Evolutionary conservation across 2,797 vertebrate genomes (phyloP).

Genomic region (Oryzias sinensis): DNA sequence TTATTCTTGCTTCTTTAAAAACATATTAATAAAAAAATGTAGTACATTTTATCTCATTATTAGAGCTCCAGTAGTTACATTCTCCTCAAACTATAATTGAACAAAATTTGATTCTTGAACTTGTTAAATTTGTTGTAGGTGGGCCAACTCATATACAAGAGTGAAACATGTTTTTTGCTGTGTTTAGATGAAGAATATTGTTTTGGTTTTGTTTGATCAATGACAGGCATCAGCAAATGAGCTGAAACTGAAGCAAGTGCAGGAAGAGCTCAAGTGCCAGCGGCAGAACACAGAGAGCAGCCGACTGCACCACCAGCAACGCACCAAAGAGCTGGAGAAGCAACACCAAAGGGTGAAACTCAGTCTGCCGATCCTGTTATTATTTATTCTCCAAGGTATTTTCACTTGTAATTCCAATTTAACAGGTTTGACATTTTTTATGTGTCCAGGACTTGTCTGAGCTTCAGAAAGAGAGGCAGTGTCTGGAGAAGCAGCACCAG

Average conservation of each 20-base stretch:
- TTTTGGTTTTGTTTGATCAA: not conserved
- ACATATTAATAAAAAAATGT: no score
- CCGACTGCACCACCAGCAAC: constrained; percentile 74
- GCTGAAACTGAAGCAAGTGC: constrained; percentile 75
- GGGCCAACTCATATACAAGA: no score
- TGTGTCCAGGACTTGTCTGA: constrained; percentile 73
- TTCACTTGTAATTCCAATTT: no score
- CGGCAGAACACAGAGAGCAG: constrained; percentile 79
- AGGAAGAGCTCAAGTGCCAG: constrained; percentile 81
- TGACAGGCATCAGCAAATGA: constrained; percentile 70
- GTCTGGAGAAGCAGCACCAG: constrained; percentile 75
- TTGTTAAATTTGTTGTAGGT: not conserved
- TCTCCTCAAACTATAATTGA: not conserved
- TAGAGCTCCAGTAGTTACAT: no score
- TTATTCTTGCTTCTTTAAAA: no score
- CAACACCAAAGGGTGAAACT: constrained; percentile 77
- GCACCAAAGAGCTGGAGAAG: constrained; percentile 76
- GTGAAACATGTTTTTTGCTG: no score
- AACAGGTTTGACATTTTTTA: constrained; percentile 6
- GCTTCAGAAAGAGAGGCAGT: constrained; percentile 76
- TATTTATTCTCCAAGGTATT: not conserved
- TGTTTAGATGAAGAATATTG: no score
- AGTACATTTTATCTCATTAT: no score
- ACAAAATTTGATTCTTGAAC: not conserved
- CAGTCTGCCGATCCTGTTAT: not conserved